Base-by-base conservation (phyloP, 2,797 vertebrate genomes). In the Microhierax caerulescens region DNA sequence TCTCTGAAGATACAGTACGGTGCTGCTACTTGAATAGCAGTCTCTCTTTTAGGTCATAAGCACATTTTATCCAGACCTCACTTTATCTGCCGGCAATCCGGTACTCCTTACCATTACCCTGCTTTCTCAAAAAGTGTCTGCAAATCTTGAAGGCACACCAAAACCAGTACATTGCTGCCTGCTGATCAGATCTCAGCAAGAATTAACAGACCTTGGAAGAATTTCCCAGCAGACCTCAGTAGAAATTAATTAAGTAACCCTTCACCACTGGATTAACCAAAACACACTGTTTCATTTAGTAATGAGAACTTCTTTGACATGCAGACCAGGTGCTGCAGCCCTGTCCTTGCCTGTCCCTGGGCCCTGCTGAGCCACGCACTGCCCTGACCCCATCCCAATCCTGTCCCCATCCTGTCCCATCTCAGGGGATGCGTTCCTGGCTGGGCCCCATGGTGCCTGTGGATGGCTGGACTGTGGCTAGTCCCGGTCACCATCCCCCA, bases 191-290 rank as follows among this genome's bases (percentile, higher is more conserved):
- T 94, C 92, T 95, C 90, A 73, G 57, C 75, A 95, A 95, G 95
- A 96, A 96, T 96, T 97, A 97, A 88, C 90, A 96, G 95, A 93
- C 92, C 90, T 88, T 94, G 94, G 88, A 94, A 93, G 90, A 96
- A 96, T 96, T 96, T 96, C 95, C 95, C 95, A 86, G 54, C 77
- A 96, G 95, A 96, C 74, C 59, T 85, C 1, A 0, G 74, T 14
- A 90, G 83, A 96, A 86, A 96, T 97, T 95, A 96, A 95, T 96
- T 96, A 96, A 96, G 80, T 88, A 85, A 39, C 77, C 61, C 30
- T 90, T 92, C 88, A 82, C 80, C 69, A 85, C 54, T 89, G 88
- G 74, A 90, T 96, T 92, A 96, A 95, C 74, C 21, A 65, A 90
- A 93, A 51, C 20, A 24, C n/a, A 73, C 53, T 23, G n/a, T 94